Evolutionary conservation across 2,797 vertebrate species (phyloP), one percentile per base, ranked within the genome.

Genomic region (Pseudochirops corinnae): DNA sequence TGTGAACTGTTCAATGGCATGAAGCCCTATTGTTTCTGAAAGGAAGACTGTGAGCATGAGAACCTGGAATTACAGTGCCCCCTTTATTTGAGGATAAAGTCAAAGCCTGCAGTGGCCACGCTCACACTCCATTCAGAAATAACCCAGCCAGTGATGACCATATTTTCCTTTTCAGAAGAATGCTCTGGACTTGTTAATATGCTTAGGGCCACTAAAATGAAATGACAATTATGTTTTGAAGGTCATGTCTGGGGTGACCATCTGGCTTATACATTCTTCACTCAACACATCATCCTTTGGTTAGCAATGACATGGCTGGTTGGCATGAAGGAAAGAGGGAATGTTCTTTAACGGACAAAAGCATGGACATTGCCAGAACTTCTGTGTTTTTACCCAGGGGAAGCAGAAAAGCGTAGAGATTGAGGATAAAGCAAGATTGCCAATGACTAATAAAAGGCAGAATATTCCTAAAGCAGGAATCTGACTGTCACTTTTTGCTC

Each of bases 1-100:
- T 57, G 97, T 97, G 97, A 99, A 98, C 56, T 92, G 82, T 95
- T 99, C 97, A 31, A 98, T 97, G 56, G 98, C 98, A 91, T 60
- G 33, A 39, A 97, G 94, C 58, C 97, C 98, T 58, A 92, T 31
- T 55, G n/a, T 95, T 60, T 39, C 91, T 94, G 67, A 90, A 95
- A 96, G 96, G 90, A 98, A 96, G 16, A 98, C 97, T 95, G 97
- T 96, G 98, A 95, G 91, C 0, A 4, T 60, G 92, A 98, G 60
- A 93, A 2, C 33, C 91, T 56, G 92, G 97, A 97, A 91, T 55
- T 31, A 46, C 53, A 93, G 52, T 53, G 55, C 9, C 55, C 82
- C 56, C 90, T 94, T 58, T 13, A 56, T 56, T 39, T 91, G 56
- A 94, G 93, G 39, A 91, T n/a, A 26, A 92, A 96, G 50, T 46